phyloP scores from a whole-genome alignment of 2,797 vertebrate species.

The Anas bahamensis region DNA sequence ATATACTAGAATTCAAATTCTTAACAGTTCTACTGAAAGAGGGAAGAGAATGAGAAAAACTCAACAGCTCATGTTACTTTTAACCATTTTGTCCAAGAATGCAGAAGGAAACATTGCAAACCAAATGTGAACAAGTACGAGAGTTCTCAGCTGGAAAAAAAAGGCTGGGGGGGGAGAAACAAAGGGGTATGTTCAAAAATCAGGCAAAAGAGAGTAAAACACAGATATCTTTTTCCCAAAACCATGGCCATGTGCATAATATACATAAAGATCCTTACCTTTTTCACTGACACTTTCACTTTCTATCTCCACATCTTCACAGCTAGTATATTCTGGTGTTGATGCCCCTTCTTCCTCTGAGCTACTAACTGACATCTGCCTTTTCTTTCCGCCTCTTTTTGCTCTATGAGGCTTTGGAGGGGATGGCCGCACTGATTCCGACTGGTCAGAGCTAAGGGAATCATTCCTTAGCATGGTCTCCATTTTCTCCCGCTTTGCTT shows the following conservation, averaged over 20 bases:
- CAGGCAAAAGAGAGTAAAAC: conserved; percentile 38
- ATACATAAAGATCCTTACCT: conserved; percentile 85
- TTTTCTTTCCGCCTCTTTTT: conserved; percentile 91
- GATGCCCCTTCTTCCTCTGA: conserved; percentile 99
- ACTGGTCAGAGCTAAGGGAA: conserved; percentile 97
- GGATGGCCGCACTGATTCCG: conserved; percentile 93
- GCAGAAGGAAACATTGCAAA: conserved; percentile 31
- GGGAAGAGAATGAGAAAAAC: background rate
- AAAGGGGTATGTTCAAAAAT: background rate
- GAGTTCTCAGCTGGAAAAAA: background rate
- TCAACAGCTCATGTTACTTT: background rate
- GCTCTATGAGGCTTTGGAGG: conserved; percentile 93
- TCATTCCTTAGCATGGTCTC: conserved; percentile 95
- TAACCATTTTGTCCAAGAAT: conserved; percentile 19
- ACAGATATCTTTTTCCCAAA: conserved; percentile 16
- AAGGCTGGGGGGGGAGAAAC: background rate
- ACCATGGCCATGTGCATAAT: conserved; percentile 61
- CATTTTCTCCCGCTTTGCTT: conserved; percentile 91
- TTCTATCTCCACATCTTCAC: conserved; percentile 98
- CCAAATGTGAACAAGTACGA: conserved; percentile 5
- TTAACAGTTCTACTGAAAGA: background rate
- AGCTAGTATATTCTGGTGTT: conserved; percentile 99
- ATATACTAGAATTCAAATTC: background rate
- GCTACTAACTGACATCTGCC: conserved; percentile 99
- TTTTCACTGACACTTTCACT: conserved; percentile 96